Conservation (phyloP, 2,888 invertebrate genomes). For the Syrphus vitripennis region DNA sequence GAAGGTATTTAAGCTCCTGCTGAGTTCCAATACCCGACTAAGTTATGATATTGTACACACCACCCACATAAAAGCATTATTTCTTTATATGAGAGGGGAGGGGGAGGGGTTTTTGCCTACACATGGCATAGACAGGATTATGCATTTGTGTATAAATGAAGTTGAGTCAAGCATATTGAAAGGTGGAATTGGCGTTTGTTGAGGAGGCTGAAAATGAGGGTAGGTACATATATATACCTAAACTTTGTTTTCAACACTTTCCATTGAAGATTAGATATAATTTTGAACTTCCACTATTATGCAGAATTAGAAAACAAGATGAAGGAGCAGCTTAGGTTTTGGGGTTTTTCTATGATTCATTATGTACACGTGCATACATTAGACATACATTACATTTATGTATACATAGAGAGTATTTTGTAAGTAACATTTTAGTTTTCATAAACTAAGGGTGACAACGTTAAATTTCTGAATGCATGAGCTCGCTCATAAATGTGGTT, state of each 20-base stretch:
- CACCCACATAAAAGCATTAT: conserved; percentile 3
- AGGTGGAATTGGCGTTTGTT: neutral
- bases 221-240: neutral
- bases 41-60: conserved; percentile 26
- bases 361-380: neutral
- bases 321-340: conserved; percentile 27
- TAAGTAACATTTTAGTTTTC: neutral
- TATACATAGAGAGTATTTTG: neutral
- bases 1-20: conserved; percentile 43
- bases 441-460: conserved; percentile 23
- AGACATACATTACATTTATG: neutral
- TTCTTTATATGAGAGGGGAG: neutral
- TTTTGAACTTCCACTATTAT: conserved; percentile 39
- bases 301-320: conserved; percentile 30
- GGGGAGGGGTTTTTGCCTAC: too few species aligned
- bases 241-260: conserved; percentile 32
- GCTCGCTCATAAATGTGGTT: conserved; percentile 38
- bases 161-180: conserved; percentile 22
- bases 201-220: too few species aligned
- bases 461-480: neutral
- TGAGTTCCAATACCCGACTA: conserved; percentile 27
- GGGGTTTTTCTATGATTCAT: neutral
- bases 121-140: conserved; percentile 34
- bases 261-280: conserved; percentile 20
- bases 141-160: conserved; percentile 5